Evolutionary conservation across 2,797 vertebrate species (phyloP), one percentile per base, ranked within the genome.

Genomic region (Melanotaenia pygmaea): DNA sequence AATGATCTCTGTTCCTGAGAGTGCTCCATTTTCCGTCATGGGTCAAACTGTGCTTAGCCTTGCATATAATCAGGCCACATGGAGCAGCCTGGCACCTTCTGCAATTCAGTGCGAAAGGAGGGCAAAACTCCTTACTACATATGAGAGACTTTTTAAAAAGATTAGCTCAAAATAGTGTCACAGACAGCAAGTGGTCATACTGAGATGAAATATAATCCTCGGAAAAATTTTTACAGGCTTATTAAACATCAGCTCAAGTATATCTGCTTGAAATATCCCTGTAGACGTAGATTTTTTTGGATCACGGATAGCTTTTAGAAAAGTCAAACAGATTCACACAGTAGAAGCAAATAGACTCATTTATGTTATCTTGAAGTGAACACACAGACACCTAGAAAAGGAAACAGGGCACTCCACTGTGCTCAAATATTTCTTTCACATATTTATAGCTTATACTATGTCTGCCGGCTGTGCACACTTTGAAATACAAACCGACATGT

Each of bases 11-110:
- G 67, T 82, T 77, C 47, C 77, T 70, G 74, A 66, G 80, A 74
- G 68, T 35, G 78, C 77, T 89, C 86, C 86, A 89, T 87, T 92
- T 91, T 92, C 83, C 80, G 85, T 76, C 26, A 1, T 34, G 72
- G 90, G 89, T 91, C 90, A 94, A 92, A 90, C 86, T 88, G 90
- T 87, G 90, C 85, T 91, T 86, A 92, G 87, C 87, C 88, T 86
- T 82, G 89, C 91, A 74, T 91, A 82, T 89, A 92, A 93, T 91
- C 90, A 90, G 85, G 88, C 81, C 89, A 89, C 90, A 82, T 67
- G 77, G 82, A 91, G 78, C 86, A 83, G 85, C 71, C 77, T 84
- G 88, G 83, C 88, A 88, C 82, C 79, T 85, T 71, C 70, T 80
- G 65, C 84, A 72, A 77, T 74, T 79, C 66, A 40, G 61, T 59